Conservation (phyloP, 2,888 invertebrate genomes). For the Amphipoea oculea region DNA sequence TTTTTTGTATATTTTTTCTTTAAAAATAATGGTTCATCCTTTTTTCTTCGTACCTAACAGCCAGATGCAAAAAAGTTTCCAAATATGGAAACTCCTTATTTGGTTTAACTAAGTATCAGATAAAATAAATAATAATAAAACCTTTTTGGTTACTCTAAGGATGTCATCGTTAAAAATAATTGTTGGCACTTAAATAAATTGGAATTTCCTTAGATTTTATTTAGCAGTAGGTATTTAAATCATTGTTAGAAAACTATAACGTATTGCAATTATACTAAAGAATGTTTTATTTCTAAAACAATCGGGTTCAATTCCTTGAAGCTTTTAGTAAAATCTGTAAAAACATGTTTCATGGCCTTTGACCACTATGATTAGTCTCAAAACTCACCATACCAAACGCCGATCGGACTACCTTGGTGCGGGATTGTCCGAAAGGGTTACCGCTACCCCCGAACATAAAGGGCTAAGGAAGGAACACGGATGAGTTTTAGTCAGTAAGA, state of each 20-base stretch:
- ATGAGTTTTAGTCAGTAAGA: too few species aligned
- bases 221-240: not conserved
- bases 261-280: not conserved
- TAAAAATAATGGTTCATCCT: too few species aligned
- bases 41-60: not conserved
- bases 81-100: not conserved
- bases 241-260: not conserved
- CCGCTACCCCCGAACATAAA: too few species aligned
- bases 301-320: not conserved
- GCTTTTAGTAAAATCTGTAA: too few species aligned
- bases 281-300: not conserved
- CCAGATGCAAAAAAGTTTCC: not conserved
- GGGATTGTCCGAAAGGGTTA: too few species aligned
- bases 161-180: not conserved
- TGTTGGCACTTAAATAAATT: not conserved
- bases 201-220: not conserved
- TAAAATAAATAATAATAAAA: not conserved
- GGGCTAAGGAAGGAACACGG: too few species aligned
- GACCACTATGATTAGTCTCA: not conserved
- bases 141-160: not conserved
- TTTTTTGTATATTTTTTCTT: not conserved
- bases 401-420: not conserved
- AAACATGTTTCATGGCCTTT: not conserved
- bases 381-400: not conserved
- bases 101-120: not conserved